These are phyloP conservation scores for Aquatica leii DNA, from an alignment of 2,888 invertebrate genomes.

Conservation along the genomic window DNA sequence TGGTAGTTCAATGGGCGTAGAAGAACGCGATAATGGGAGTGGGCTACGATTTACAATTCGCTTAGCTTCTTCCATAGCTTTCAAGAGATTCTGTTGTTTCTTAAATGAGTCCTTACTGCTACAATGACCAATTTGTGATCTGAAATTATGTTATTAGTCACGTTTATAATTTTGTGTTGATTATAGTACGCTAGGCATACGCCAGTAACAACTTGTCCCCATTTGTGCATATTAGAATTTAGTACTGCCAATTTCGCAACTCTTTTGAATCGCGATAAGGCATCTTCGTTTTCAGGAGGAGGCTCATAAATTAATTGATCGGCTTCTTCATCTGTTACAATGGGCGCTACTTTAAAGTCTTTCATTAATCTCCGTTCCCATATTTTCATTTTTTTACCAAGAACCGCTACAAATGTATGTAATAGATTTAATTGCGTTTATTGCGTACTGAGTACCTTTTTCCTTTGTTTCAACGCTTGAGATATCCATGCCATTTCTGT, in stretches of 20 bases:
- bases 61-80: conserved; percentile 80
- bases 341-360: conserved; percentile 85
- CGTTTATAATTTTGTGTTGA: background rate
- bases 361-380: conserved; percentile 91
- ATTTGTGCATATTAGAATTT: conserved; percentile 74
- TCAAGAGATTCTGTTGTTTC: conserved; percentile 78
- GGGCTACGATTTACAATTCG: conserved; percentile 63
- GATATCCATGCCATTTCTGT: conserved; percentile 87
- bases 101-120: conserved; percentile 74
- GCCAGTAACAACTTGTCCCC: conserved; percentile 74
- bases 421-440: background rate
- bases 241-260: conserved; percentile 78
- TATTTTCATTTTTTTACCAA: conserved; percentile 80
- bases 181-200: conserved; percentile 64
- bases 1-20: conserved; percentile 73
- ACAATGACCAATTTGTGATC: conserved; percentile 83
- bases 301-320: conserved; percentile 55
- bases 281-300: conserved; percentile 66
- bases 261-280: conserved; percentile 74
- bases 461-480: conserved; percentile 77
- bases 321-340: conserved; percentile 69
- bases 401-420: conserved; percentile 64
- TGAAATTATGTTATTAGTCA: conserved; percentile 48
- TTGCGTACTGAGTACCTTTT: conserved; percentile 64
- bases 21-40: conserved; percentile 63